Evolutionary conservation across 2,113 vertebrate genomes (phyloP).

Genomic region (Oenanthe oenanthe): DNA sequence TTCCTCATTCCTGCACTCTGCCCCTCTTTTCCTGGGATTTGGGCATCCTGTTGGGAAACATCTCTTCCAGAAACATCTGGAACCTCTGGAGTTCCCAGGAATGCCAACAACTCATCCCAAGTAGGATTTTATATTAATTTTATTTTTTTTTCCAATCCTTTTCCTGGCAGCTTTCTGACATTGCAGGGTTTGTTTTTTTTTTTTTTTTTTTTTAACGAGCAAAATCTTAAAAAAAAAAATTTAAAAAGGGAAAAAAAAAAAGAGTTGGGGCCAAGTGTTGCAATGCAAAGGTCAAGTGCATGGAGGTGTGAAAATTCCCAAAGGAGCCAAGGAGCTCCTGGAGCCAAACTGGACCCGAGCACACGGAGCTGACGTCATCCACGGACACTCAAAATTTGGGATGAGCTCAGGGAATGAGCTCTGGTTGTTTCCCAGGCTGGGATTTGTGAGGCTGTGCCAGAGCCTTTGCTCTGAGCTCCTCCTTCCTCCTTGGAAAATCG

Average conservation of each 20-base stretch:
- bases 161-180: background rate
- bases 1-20: background rate
- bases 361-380: background rate
- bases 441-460: background rate
- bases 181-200: background rate
- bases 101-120: background rate
- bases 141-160: background rate
- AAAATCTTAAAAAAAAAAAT: too few relatives aligned
- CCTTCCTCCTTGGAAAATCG: background rate
- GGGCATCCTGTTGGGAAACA: background rate
- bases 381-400: background rate
- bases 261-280: background rate
- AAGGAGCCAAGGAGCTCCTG: background rate
- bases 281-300: slow-evolving; percentile 13
- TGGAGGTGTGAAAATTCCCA: slow-evolving; percentile 24
- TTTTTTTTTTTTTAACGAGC: background rate
- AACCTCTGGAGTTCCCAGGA: background rate
- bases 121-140: background rate
- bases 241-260: too few relatives aligned
- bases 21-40: background rate
- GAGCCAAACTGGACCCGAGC: background rate
- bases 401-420: background rate
- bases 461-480: background rate
- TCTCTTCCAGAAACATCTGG: background rate
- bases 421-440: background rate